Evolutionary conservation across 1,140 invertebrate genomes (phyloP), one percentile per base, ranked within the genome.

Genomic region (Drosophila trapezifrons): DNA sequence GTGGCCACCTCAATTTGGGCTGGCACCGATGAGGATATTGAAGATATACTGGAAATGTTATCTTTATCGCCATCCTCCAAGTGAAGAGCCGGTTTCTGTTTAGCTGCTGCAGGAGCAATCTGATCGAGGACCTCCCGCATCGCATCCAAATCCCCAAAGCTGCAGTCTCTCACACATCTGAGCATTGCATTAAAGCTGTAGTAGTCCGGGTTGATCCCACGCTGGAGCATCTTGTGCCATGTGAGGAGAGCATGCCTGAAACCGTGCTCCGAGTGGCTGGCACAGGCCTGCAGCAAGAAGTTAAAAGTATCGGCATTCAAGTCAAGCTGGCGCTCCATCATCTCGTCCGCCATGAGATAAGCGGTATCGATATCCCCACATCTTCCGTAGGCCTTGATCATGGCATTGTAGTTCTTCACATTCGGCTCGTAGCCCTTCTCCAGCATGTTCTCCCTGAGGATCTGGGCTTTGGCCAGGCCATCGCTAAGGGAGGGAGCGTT

Each of bases 371-470:
- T 80, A 91, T 97, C 95, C 6, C 96, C 95, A 93, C 96, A 96
- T 71, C 95, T 92, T 4, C 96, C 97, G 94, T 97, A 99, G 4
- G 97, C 96, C 94, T 98, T 98, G 9, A 98, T 96, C 95, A 98
- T 96, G 5, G 96, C 94, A 94, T 98, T 96, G 77, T 97, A 98
- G 90, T 96, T 97, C 4, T 94, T 94, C 1, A 95, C 83, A 92
- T 97, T 98, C 2, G 96, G 94, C 47, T 94, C 82, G 74, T 95
- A 93, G 6, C 93, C 93, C 80, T 96, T 96, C 67, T 95, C 93
- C 46, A 93, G 87, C 93, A 98, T 96, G 18, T 95, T 92, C 72
- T 95, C 91, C 56, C 95, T 91, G 29, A 98, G 93, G 67, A 94
- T 83, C 29, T 91, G 93, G 0, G 97, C 96, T 84, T 94, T 92